Evolutionary conservation across 2,797 vertebrate genomes (phyloP).

Genomic region (Buceros bicornis): DNA sequence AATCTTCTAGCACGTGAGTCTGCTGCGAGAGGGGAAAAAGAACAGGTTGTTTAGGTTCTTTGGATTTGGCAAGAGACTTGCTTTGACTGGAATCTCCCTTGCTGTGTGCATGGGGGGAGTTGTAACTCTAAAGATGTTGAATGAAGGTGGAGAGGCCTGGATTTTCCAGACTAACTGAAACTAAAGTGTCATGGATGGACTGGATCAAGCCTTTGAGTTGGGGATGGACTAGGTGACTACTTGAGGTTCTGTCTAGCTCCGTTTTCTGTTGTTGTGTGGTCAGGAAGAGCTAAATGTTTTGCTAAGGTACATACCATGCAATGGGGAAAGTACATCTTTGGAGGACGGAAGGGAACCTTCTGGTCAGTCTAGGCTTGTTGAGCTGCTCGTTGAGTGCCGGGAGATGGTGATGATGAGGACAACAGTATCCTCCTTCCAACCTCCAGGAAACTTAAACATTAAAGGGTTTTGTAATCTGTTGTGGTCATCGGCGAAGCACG

Average conservation of each 20-base stretch:
- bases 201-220: neutral
- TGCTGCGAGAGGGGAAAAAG: neutral
- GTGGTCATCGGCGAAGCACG: neutral
- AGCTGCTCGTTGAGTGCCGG: neutral
- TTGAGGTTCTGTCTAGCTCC: neutral
- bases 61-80: neutral
- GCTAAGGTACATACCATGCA: accelerated
- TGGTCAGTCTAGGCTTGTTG: neutral
- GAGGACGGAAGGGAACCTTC: neutral
- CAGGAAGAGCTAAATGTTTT: neutral
- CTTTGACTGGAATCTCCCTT: neutral
- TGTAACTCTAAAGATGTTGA: neutral
- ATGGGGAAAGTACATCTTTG: neutral
- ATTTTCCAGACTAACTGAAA: neutral
- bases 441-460: neutral
- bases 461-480: neutral
- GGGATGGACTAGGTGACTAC: neutral
- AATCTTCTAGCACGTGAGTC: neutral
- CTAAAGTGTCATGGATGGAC: accelerated
- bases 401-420: accelerated
- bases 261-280: neutral
- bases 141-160: neutral
- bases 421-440: neutral
- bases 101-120: neutral
- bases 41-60: neutral